Base-by-base conservation (phyloP, 2,888 invertebrate species). In the Pomacea canaliculata region DNA sequence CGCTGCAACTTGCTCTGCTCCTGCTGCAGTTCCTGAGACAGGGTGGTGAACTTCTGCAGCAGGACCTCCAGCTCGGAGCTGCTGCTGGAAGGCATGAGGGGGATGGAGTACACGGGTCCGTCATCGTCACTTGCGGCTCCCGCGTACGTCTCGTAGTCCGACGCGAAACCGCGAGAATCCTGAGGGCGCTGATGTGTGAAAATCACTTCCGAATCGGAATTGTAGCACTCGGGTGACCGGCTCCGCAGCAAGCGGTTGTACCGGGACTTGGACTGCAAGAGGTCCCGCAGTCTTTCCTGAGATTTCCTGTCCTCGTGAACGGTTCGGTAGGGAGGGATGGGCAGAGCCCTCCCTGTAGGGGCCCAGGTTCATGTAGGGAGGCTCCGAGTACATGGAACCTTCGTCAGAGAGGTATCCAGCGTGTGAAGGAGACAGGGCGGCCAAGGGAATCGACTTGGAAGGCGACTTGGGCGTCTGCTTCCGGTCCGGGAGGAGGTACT, bases 161-260 rank as follows among this genome's bases (percentile, higher is more conserved):
- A 88, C 7, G 88, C 86, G 76, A 88, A 88, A 23, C 88, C 88
- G 59, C 87, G 83, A 27, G 84, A 75, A 76, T 86, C 87, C 12
- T 81, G 83, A 19, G 83, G 83, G n/a, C 83, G 82, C 60, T 85
- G 85, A 59, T 83, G 83, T 46, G 86, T 85, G 78, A 86, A 86
- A 23, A 88, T 82, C 23, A 90, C 96, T 92, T 98, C 98, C 0
- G 98, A 97, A 89, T 98, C 98, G 71, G 97, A 97, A 48, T 97
- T 97, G 91, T 89, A 97, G 92, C 90, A 90, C 74, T 91, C 91
- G 8, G 89, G 89, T 46, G 90, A 89, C 59, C 88, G 94, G 81
- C 96, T 93, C 13, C 90, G 84, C 59, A 88, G 85, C 27, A 88
- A 84, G 70, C 87, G 85, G 49, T 85, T 85, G 76, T 87, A 87